Conservation (phyloP, 1,140 invertebrate species). For the Heliconius hewitsoni region DNA sequence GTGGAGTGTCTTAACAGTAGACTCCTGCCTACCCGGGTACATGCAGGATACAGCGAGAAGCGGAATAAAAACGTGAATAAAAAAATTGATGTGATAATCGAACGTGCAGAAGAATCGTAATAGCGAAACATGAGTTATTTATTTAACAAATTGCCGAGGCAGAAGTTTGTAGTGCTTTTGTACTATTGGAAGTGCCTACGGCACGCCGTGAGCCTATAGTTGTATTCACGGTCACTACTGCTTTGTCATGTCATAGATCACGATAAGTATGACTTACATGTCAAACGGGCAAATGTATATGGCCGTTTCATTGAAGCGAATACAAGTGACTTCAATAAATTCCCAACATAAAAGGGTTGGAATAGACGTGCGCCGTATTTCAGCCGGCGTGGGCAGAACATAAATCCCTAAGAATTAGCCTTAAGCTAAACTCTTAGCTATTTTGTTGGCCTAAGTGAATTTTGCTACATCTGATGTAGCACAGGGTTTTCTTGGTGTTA, state of each 20-base stretch:
- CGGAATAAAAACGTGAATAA: conserved; percentile 26
- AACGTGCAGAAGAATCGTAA: background rate
- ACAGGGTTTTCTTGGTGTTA: background rate
- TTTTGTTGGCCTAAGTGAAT: conserved; percentile 17
- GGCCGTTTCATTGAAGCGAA: conserved; percentile 60
- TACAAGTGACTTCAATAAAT: conserved; percentile 67
- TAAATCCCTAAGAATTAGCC: conserved; percentile 71
- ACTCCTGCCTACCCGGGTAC: too few species aligned
- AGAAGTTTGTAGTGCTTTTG: conserved; percentile 34
- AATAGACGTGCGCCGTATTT: conserved; percentile 68
- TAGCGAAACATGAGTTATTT: conserved; percentile 34
- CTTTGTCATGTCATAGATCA: conserved; percentile 57
- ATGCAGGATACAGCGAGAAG: too few species aligned
- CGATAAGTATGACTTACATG: conserved; percentile 49
- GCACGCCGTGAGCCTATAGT: conserved; percentile 30
- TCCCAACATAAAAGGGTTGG: conserved; percentile 70
- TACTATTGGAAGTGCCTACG: conserved; percentile 47
- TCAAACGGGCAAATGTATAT: conserved; percentile 53
- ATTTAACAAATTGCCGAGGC: conserved; percentile 29
- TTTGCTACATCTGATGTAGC: conserved; percentile 13
- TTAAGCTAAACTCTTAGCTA: conserved; percentile 68
- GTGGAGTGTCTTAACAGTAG: too few species aligned
- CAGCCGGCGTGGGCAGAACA: conserved; percentile 62
- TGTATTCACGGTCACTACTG: conserved; percentile 42
- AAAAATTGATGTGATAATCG: conserved; percentile 37